These are phyloP conservation scores for Tupiocoris notatus DNA, from an alignment of 2,888 invertebrate species.

Conservation along the genomic window DNA sequence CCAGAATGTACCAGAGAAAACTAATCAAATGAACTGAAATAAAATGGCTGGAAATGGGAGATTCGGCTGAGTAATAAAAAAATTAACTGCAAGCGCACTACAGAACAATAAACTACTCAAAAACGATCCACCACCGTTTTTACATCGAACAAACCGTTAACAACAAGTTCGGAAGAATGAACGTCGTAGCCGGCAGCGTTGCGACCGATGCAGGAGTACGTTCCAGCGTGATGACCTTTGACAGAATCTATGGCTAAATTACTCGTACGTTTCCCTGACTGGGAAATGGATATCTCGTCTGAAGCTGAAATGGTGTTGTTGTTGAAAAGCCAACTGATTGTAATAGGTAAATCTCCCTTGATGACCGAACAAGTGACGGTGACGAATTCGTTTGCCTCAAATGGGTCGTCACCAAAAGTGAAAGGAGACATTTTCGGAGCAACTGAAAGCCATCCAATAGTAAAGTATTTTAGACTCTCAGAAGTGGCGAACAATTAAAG, in stretches of 20 bases:
- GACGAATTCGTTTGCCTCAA: constrained; percentile 52
- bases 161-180: constrained; percentile 65
- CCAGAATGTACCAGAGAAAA: too few relatives aligned
- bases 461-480: not conserved
- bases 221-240: constrained; percentile 69
- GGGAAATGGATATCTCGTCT: constrained; percentile 59
- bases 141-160: constrained; percentile 62
- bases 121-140: not conserved
- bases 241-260: constrained; percentile 67
- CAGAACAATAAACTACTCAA: not conserved
- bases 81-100: not conserved
- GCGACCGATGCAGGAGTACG: constrained; percentile 69
- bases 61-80: too few relatives aligned
- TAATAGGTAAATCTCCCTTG: constrained; percentile 64
- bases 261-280: constrained; percentile 64
- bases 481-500: too few relatives aligned
- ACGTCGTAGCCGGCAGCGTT: constrained; percentile 68
- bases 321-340: constrained; percentile 66
- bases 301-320: constrained; percentile 56
- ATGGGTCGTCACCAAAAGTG: constrained; percentile 52
- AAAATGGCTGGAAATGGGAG: too few relatives aligned
- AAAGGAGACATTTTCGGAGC: constrained; percentile 49
- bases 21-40: too few relatives aligned
- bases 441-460: constrained; percentile 44
- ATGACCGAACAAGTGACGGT: constrained; percentile 58